Evolutionary conservation across 2,113 vertebrate genomes (phyloP), one percentile per base, ranked within the genome.

Genomic region (Sylvietta virens): DNA sequence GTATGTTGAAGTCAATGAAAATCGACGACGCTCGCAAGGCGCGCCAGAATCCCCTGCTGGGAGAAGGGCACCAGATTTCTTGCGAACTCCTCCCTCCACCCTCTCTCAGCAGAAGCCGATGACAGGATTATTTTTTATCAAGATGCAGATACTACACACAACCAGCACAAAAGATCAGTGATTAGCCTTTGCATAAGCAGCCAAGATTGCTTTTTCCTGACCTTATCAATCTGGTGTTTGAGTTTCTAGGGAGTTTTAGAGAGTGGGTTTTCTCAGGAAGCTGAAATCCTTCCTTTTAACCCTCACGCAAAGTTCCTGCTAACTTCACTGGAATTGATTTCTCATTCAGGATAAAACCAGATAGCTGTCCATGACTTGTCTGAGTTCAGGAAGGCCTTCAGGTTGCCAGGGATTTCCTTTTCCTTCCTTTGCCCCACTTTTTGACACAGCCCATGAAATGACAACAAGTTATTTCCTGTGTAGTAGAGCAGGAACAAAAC

Each of bases 71-170:
- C 64, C 93, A 97, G 92, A 96, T 96, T 95, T 95, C 80, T 90
- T 92, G 82, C 69, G 90, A 93, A 86, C 88, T 95, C 87, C 71
- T 92, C 72, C 79, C 65, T 80, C 81, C 92, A 90, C 82, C 94
- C 76, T 71, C 40, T 88, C 90, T 56, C 80, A 88, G 80, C 82
- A 94, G 76, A 95, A 91, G 71, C 85, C 12, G 78, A 83, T 94
- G 93, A 93, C 90, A 94, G 93, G 94, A 95, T 94, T 96, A 93
- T 93, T 94, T 92, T 95, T 94, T 94, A 95, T 96, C 93, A 60
- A 91, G 90, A 93, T 51, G 80, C 79, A 94, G 81, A 92, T 78
- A 95, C 44, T 86, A 77, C 79, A 78, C 64, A 39, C n/a, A 96
- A 86, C 64, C 80, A 90, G 93, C 82, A 95, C 88, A 92, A 96